Base-by-base conservation (phyloP, 2,888 invertebrate genomes). In the Hypomecis punctinalis region DNA sequence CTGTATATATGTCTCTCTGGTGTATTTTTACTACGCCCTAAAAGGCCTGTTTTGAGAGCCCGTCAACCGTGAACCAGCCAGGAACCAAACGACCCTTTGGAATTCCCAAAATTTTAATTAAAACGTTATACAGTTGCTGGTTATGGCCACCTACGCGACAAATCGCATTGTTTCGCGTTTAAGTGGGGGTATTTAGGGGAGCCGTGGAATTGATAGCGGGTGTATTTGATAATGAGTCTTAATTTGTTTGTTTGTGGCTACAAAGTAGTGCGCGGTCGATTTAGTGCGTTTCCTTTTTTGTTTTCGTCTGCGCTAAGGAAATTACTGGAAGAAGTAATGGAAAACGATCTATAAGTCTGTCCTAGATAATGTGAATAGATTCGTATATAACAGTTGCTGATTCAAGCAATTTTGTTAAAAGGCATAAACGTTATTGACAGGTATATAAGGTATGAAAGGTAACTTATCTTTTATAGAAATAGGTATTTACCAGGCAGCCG, bases 61-160 rank as follows among this genome's bases (percentile, higher is more conserved):
- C 76, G 73, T 79, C 83, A 81, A 77, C 83, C 83, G 81, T 84
- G 83, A 86, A 83, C 78, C 81, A 83, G 85, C 81, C 84, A 83
- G 80, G 81, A 76, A 80, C 81, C 78, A 82, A 83, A 79, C 83
- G 81, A 85, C 84, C 86, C 86, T 88, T 87, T 82, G 76, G 81
- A 82, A 83, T 82, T 76, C 79, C 77, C 81, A 74, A 77, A 86
- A 87, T 88, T 86, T 87, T 89, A 89, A 89, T 89, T 88, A 87
- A 86, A 87, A 82, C 78, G 81, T 83, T 84, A 75, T 78, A 78
- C 83, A 82, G 77, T 82, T 80, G 74, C 81, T 55, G 57, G 67
- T 69, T 70, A 70, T 65, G 61, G 66, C 66, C 63, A 78, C 80
- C 76, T 74, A 71, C 71, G 74, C 69, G 73, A 75, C 76, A 76